These are phyloP conservation scores for Gobio gobio DNA, from an alignment of 2,113 vertebrate species.

Conservation along the genomic window DNA sequence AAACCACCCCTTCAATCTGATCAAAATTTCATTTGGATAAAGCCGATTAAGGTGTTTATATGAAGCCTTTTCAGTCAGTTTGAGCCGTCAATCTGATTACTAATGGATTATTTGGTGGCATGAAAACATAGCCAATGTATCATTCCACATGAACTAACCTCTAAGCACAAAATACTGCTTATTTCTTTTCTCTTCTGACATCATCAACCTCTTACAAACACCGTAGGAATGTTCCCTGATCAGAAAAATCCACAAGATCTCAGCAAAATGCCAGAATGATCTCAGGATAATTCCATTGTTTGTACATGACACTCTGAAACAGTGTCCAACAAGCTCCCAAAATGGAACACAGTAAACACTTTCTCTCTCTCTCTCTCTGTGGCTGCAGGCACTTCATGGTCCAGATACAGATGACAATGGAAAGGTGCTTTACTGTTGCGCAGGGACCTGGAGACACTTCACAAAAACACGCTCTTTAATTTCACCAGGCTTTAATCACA, in stretches of 20 bases:
- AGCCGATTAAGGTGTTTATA: no score
- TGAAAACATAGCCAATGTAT: neutral
- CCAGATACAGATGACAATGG: conserved; percentile 48
- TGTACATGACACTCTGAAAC: neutral
- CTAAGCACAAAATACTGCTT: neutral
- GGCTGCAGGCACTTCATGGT: conserved; percentile 48
- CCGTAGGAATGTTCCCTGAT: neutral
- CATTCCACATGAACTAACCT: neutral
- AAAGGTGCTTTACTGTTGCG: conserved; percentile 49
- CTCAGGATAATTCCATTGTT: neutral
- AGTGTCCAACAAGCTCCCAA: neutral
- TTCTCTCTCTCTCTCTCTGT: conserved; percentile 15
- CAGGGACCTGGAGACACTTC: conserved; percentile 46
- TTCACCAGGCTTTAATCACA: conserved; percentile 53
- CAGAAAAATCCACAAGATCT: neutral
- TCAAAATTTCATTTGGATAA: no score
- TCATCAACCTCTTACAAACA: neutral
- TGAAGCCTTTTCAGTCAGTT: no score
- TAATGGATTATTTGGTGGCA: no score
- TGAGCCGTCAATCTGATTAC: no score
- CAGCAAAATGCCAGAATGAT: neutral
- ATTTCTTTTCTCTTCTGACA: neutral
- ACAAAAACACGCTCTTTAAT: conserved; percentile 40
- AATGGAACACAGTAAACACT: neutral
- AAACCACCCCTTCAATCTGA: no score